Evolutionary conservation across 1,140 invertebrate genomes (phyloP).

Genomic region (Battus philenor): DNA sequence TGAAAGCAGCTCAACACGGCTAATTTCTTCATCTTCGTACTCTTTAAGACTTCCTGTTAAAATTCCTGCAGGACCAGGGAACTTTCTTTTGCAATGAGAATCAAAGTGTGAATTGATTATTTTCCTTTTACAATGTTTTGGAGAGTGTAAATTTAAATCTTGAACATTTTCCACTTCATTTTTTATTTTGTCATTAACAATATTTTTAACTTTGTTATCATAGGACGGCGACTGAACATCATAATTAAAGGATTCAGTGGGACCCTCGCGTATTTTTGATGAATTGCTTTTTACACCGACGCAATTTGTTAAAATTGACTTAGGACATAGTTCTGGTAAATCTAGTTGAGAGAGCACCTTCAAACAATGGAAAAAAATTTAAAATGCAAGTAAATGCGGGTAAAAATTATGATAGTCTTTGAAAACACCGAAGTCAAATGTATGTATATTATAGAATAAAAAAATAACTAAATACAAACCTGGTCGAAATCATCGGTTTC

Average conservation of each 20-base stretch:
- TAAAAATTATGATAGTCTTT: too few relatives aligned
- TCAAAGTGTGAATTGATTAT: slow-evolving; percentile 61
- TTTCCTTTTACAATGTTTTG: slow-evolving; percentile 53
- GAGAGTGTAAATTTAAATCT: slow-evolving; percentile 17
- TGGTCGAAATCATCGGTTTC: slow-evolving; percentile 66
- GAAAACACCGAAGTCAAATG: neutral
- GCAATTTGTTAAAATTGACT: neutral
- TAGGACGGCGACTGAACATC: neutral
- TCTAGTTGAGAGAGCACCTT: slow-evolving; percentile 60
- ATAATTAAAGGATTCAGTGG: neutral
- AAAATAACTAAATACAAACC: too few relatives aligned
- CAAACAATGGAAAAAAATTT: slow-evolving; percentile 18
- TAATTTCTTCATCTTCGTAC: slow-evolving; percentile 43
- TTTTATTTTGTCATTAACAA: neutral
- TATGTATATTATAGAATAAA: slow-evolving; percentile 6
- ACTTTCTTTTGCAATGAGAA: slow-evolving; percentile 59
- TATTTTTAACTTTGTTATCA: neutral
- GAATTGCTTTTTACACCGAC: neutral
- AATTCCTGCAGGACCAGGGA: slow-evolving; percentile 62
- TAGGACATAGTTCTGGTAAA: slow-evolving; percentile 31
- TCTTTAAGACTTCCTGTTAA: slow-evolving; percentile 43
- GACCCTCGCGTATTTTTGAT: neutral
- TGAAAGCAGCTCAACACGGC: slow-evolving; percentile 53
- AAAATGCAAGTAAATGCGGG: neutral
- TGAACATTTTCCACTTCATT: neutral